A percentile compares a stretch with the other conserved stretches of the same genome.
phyloP scores from a whole-genome alignment of 2,888 invertebrate species.

The Isotomurus palustris region DNA sequence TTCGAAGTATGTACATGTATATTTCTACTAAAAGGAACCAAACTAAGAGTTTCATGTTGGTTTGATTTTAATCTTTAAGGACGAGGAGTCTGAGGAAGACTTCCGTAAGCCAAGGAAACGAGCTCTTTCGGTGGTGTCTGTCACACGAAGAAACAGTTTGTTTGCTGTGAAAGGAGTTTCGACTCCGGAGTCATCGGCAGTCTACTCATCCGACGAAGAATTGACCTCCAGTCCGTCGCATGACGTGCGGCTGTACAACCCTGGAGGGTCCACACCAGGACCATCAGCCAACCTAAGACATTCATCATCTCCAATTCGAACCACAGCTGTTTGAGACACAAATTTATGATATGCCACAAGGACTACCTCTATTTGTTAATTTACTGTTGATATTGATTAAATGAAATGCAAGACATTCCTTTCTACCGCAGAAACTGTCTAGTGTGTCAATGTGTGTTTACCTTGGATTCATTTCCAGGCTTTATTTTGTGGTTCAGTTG shows the following conservation, averaged over 20 bases:
- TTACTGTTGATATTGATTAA: not conserved
- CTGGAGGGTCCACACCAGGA: constrained; percentile 16
- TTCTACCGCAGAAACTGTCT: too few relatives aligned
- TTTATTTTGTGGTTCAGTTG: too few relatives aligned
- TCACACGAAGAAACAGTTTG: constrained; percentile 37
- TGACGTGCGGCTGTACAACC: constrained; percentile 9
- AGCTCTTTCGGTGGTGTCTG: constrained; percentile 43
- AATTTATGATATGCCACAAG: not conserved
- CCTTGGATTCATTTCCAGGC: too few relatives aligned
- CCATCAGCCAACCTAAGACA: constrained; percentile 35
- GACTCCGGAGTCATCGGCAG: constrained; percentile 40
- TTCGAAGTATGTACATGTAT: constrained; percentile 38
- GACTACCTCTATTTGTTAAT: not conserved
- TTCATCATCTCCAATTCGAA: constrained; percentile 42
- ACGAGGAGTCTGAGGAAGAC: constrained; percentile 50
- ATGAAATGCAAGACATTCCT: not conserved
- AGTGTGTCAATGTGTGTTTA: too few relatives aligned
- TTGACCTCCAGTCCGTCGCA: constrained; percentile 22
- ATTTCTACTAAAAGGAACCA: too few relatives aligned
- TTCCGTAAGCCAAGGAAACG: constrained; percentile 48
- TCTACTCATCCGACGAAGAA: constrained; percentile 42
- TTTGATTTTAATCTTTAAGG: constrained; percentile 38
- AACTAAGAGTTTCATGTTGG: too few relatives aligned
- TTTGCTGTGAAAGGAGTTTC: constrained; percentile 33
- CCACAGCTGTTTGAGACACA: constrained; percentile 38